phyloP scores from a whole-genome alignment of 2,888 invertebrate species.

The Synanthedon andrenaeformis region DNA sequence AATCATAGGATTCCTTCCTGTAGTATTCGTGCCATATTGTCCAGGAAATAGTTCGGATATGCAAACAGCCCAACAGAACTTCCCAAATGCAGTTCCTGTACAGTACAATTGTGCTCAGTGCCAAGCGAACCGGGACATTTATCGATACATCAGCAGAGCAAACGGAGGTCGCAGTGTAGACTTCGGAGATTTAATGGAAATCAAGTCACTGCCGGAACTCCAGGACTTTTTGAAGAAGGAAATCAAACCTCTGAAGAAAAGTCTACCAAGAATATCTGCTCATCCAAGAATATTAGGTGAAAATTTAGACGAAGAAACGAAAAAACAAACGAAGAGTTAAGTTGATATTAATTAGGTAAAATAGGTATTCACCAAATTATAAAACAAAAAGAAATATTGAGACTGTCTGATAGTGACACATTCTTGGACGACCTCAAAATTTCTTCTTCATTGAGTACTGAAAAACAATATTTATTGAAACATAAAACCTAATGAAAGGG shows the following conservation, averaged over 20 bases:
- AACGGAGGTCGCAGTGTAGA: constrained; percentile 44
- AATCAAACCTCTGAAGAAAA: constrained; percentile 44
- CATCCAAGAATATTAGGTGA: constrained; percentile 38
- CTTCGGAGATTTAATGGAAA: constrained; percentile 49
- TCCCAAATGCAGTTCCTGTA: constrained; percentile 72
- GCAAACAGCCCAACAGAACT: constrained; percentile 66
- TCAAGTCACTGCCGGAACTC: constrained; percentile 43
- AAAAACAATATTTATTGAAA: constrained; percentile 4
- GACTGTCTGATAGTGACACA: constrained; percentile 46
- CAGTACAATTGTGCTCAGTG: constrained; percentile 74
- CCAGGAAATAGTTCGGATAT: constrained; percentile 62
- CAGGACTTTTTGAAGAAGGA: constrained; percentile 48
- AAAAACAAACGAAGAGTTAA: constrained; percentile 9
- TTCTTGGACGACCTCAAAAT: constrained; percentile 65
- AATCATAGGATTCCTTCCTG: constrained; percentile 77
- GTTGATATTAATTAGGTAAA: constrained; percentile 1
- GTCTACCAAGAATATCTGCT: constrained; percentile 28
- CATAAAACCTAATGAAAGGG: not conserved
- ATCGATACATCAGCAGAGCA: constrained; percentile 42
- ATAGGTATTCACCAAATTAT: constrained; percentile 2
- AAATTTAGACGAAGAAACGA: constrained; percentile 19
- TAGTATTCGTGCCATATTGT: constrained; percentile 77
- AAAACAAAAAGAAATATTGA: constrained; percentile 36
- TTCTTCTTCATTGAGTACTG: constrained; percentile 16
- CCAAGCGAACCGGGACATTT: constrained; percentile 41